phyloP scores from a whole-genome alignment of 2,797 vertebrate species.

The Lithobates pipiens region DNA sequence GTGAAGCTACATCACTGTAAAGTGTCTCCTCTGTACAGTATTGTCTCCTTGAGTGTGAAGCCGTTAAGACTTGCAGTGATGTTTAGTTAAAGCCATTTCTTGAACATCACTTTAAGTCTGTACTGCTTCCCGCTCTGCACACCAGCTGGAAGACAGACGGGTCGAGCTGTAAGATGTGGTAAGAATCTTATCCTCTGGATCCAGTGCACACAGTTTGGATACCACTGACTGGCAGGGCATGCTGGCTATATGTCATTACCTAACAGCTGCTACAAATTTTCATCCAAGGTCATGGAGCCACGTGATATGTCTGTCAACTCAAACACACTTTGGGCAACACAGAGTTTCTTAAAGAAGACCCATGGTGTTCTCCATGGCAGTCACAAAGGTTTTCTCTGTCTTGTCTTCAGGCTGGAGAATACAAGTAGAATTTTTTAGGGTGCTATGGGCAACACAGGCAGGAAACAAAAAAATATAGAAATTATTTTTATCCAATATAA shows the following conservation, averaged over 20 bases:
- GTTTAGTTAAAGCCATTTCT: conserved; percentile 94
- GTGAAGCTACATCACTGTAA: not conserved
- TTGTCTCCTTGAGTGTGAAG: conserved; percentile 41
- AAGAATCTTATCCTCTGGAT: conserved; percentile 12
- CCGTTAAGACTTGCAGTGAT: conserved; percentile 99
- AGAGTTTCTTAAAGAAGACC: not conserved
- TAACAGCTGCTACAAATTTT: not conserved
- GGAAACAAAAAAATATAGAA: no score
- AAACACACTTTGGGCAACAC: not conserved
- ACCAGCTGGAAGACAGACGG: not conserved
- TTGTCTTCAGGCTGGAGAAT: no score
- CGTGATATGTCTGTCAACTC: not conserved
- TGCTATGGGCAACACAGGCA: no score
- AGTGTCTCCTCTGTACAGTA: not conserved
- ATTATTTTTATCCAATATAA: no score
- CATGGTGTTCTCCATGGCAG: no score
- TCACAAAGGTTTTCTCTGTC: no score
- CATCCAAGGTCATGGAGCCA: not conserved
- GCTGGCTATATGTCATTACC: not conserved
- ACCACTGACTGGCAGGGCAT: not conserved
- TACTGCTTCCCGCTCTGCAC: conserved; percentile 85
- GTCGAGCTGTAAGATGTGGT: conserved; percentile 8
- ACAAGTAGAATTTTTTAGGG: no score
- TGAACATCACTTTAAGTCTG: conserved; percentile 99
- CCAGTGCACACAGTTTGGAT: no score